phyloP scores from a whole-genome alignment of 2,888 invertebrate species.

The Venusia cambrica region DNA sequence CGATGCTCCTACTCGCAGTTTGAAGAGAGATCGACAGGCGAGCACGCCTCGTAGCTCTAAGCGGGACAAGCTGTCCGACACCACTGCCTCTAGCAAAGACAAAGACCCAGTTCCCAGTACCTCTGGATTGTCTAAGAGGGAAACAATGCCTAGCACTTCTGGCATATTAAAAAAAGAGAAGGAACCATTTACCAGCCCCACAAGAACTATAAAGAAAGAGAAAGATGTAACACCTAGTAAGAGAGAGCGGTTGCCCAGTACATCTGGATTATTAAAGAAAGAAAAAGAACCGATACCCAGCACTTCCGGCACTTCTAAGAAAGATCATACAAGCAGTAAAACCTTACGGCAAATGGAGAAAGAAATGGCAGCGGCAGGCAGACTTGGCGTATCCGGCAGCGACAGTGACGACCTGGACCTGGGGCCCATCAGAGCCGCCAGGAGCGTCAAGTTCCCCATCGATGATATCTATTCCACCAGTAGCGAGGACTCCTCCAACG shows the following conservation, averaged over 20 bases:
- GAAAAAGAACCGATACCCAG: conserved; percentile 13
- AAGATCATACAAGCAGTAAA: conserved; percentile 74
- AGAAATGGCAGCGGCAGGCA: conserved; percentile 84
- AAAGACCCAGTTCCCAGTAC: conserved; percentile 8
- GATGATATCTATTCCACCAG: conserved; percentile 93
- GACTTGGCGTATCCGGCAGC: conserved; percentile 80
- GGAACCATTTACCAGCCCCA: not conserved
- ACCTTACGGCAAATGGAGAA: conserved; percentile 87
- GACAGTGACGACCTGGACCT: conserved; percentile 89
- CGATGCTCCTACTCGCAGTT: conserved; percentile 60
- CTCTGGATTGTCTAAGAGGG: conserved; percentile 11
- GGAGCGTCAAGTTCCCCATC: conserved; percentile 82
- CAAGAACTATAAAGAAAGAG: conserved; percentile 48
- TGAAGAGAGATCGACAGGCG: conserved; percentile 59
- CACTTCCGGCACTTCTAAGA: conserved; percentile 44
- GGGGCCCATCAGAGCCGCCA: conserved; percentile 82
- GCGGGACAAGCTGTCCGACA: conserved; percentile 13
- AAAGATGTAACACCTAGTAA: no score
- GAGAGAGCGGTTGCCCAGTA: conserved; percentile 3
- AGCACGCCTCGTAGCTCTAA: conserved; percentile 52
- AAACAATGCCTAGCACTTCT: no score
- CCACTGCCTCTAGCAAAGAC: conserved; percentile 6
- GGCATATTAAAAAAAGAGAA: conserved; percentile 18
- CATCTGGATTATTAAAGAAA: conserved; percentile 31
- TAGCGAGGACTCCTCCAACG: conserved; percentile 77